Conservation (phyloP, 1,140 invertebrate species). For the Drosophila quadrilineata region DNA sequence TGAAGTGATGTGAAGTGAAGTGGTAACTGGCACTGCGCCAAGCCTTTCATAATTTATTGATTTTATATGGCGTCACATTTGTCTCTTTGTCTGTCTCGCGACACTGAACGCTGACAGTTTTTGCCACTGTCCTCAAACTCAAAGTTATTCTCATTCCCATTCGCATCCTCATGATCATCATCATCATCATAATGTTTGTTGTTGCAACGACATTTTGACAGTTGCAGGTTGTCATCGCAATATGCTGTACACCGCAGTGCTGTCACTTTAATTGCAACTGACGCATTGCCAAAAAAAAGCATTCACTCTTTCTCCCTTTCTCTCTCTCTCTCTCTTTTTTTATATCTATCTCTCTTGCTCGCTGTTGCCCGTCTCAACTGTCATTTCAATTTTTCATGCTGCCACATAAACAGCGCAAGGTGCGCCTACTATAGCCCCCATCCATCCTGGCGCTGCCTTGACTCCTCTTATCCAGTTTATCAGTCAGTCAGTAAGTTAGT, state of each 20-base stretch:
- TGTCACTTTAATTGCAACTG: slow-evolving; percentile 76
- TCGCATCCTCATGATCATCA: background rate
- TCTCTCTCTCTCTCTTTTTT: too few relatives aligned
- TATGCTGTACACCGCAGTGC: slow-evolving; percentile 25
- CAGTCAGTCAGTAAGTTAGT: background rate
- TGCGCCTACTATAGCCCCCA: slow-evolving; percentile 34
- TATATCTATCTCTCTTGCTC: too few relatives aligned
- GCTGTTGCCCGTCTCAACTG: slow-evolving; percentile 50
- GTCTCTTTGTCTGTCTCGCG: slow-evolving; percentile 59
- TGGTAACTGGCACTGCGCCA: slow-evolving; percentile 17
- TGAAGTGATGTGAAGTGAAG: too few relatives aligned
- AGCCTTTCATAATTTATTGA: slow-evolving; percentile 72
- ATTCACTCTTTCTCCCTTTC: too few relatives aligned
- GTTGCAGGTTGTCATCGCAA: slow-evolving; percentile 68
- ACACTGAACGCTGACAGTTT: slow-evolving; percentile 64
- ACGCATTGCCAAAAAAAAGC: slow-evolving; percentile 70
- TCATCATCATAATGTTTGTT: background rate
- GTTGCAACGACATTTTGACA: slow-evolving; percentile 63
- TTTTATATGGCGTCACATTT: slow-evolving; percentile 79
- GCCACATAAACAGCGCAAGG: slow-evolving; percentile 54
- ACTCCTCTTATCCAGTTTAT: background rate
- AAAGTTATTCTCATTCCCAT: too few relatives aligned
- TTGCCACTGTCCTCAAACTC: slow-evolving; percentile 66
- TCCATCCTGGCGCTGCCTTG: background rate
- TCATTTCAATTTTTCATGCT: slow-evolving; percentile 68